Evolutionary conservation across 2,888 invertebrate genomes (phyloP), one percentile per base, ranked within the genome.

Genomic region (Leptogaster cylindrica): DNA sequence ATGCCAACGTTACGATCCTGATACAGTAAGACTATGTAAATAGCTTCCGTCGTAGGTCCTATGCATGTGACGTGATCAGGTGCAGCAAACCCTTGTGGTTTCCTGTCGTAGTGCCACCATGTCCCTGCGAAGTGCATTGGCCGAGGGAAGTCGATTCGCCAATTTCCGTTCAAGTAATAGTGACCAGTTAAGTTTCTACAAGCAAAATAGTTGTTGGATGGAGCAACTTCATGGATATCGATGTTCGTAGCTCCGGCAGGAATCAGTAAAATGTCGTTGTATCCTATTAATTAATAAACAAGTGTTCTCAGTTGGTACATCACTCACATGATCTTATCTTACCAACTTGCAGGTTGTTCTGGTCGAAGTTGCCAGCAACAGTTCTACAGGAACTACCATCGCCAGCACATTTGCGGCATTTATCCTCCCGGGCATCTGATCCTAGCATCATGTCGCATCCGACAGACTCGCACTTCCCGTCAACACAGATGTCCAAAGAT

Each of bases 381-480:
- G 94, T 95, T 75, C 89, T 89, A 78, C 97, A 97, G 73, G 89
- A 88, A 68, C 89, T 89, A 7, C 93, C 93, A 79, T 95, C 91
- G 0, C 97, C 97, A n/a, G 92, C 92, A 77, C 97, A 97, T 74
- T 89, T 88, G 39, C 95, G 86, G 77, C 97, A 97, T 74, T 91
- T 90, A 81, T 97, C 97, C 81, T 95, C 95, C 73, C 87, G 86
- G 7, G 90, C 88, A 65, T 85, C 83, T 3, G 97, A 97, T 8
- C 96, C 97, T 75, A 97, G 83, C 89, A 94, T 90, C 87, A 90
- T 90, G 81, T 97, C 97, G 79, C 97, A 97, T 66, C 97, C 97
- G 41, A 97, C 93, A 6, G 91, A 88, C 88, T 92, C 88, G 77
- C 98, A 99, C 78, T 87, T 86, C 67, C 98, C 98, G 77, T 94